phyloP scores from a whole-genome alignment of 2,113 vertebrate species.

The Siphamia tubifer region DNA sequence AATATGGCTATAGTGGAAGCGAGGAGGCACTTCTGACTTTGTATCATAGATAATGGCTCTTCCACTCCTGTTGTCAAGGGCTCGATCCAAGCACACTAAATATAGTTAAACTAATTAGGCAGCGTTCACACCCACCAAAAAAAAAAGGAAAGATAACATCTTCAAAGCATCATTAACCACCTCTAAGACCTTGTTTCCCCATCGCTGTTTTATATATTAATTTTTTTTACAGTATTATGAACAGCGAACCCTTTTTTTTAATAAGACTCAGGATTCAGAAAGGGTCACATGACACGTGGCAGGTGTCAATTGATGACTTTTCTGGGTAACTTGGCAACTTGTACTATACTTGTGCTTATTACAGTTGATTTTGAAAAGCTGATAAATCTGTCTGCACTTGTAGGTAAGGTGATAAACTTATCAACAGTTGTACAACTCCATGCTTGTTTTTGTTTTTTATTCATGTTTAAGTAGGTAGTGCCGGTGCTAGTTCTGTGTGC shows the following conservation, averaged over 20 bases:
- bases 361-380: no score
- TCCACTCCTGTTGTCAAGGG: not conserved
- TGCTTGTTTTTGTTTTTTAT: no score
- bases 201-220: no score
- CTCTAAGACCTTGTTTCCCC: not conserved
- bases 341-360: no score
- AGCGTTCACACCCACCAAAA: slow-evolving; percentile 3
- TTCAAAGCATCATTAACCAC: slow-evolving; percentile 21
- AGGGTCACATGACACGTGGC: no score
- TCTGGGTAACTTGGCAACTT: no score
- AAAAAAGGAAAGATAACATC: not conserved
- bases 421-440: no score
- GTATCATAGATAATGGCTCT: not conserved
- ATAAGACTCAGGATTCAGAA: not conserved
- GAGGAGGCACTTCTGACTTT: not conserved
- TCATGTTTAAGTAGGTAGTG: no score
- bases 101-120: slow-evolving; percentile 51
- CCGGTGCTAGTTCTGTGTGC: no score
- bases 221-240: not conserved
- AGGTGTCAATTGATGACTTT: no score
- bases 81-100: slow-evolving; percentile 22
- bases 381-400: no score
- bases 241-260: not conserved
- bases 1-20: not conserved
- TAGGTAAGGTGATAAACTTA: no score